These are phyloP conservation scores for Prenolepis imparis DNA, from an alignment of 2,888 invertebrate species.

Conservation along the genomic window DNA sequence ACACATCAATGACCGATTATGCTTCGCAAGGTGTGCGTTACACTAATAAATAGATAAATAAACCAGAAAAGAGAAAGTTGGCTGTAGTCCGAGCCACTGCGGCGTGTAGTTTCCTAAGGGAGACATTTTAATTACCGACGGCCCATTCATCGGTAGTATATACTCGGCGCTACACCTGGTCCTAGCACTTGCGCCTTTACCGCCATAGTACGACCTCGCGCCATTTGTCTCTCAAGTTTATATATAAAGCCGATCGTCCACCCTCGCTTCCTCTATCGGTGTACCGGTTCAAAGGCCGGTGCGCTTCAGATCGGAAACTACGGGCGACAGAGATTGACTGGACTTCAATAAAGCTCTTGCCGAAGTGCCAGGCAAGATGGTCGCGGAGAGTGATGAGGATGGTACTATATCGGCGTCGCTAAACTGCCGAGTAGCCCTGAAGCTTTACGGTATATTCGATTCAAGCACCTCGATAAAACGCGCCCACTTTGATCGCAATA, in stretches of 20 bases:
- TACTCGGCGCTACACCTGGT: conserved; percentile 82
- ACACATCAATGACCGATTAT: conserved; percentile 5
- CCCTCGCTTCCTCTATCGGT: conserved; percentile 57
- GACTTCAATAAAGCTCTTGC: conserved; percentile 80
- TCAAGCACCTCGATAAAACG: conserved; percentile 66
- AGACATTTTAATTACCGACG: conserved; percentile 83
- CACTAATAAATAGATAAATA: conserved; percentile 52
- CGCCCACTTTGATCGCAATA: conserved; percentile 63
- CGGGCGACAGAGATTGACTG: conserved; percentile 79
- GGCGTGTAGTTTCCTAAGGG: conserved; percentile 74
- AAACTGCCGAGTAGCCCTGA: conserved; percentile 63
- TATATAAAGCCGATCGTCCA: conserved; percentile 77
- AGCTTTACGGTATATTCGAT: conserved; percentile 66
- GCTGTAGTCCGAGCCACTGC: conserved; percentile 39
- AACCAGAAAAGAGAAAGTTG: conserved; percentile 61
- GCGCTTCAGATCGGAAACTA: conserved; percentile 75
- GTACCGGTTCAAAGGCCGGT: conserved; percentile 70
- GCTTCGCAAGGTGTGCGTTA: neutral
- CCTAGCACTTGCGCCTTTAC: conserved; percentile 77
- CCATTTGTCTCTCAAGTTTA: conserved; percentile 83
- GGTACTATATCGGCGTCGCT: conserved; percentile 64
- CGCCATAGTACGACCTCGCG: conserved; percentile 70
- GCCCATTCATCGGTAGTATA: conserved; percentile 78
- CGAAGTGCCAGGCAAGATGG: conserved; percentile 71
- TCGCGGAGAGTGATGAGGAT: conserved; percentile 69